These are phyloP conservation scores for Morpho deidamia DNA, from an alignment of 2,888 invertebrate species.

Conservation along the genomic window DNA sequence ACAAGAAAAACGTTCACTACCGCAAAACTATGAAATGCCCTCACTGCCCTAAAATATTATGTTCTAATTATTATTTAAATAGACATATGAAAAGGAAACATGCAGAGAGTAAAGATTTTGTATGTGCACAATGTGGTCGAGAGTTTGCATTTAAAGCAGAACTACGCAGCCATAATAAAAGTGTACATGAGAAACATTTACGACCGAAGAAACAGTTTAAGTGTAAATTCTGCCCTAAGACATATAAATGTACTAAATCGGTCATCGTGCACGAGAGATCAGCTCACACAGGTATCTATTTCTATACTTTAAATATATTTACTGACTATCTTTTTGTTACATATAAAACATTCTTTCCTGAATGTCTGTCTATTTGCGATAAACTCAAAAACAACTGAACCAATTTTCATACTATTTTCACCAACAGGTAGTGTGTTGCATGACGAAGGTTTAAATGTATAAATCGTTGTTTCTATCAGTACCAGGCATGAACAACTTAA, in stretches of 20 bases:
- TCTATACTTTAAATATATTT: too few relatives aligned
- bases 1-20: slow-evolving; percentile 47
- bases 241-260: slow-evolving; percentile 58
- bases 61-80: slow-evolving; percentile 46
- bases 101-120: slow-evolving; percentile 41
- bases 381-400: too few relatives aligned
- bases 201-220: slow-evolving; percentile 40
- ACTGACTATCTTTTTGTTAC: too few relatives aligned
- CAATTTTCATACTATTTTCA: too few relatives aligned
- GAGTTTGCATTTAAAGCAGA: slow-evolving; percentile 56
- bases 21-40: slow-evolving; percentile 48
- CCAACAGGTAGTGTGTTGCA: too few relatives aligned
- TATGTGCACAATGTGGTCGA: slow-evolving; percentile 54
- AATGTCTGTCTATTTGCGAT: too few relatives aligned
- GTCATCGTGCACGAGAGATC: slow-evolving; percentile 66
- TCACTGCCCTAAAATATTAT: slow-evolving; percentile 47
- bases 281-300: slow-evolving; percentile 60
- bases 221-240: slow-evolving; percentile 62
- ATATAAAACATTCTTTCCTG: too few relatives aligned
- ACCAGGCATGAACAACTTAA: too few relatives aligned
- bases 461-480: too few relatives aligned
- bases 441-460: too few relatives aligned
- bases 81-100: slow-evolving; percentile 59
- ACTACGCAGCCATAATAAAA: slow-evolving; percentile 47
- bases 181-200: slow-evolving; percentile 50